phyloP scores from a whole-genome alignment of 2,797 vertebrate species.

The Anniella stebbinsi region DNA sequence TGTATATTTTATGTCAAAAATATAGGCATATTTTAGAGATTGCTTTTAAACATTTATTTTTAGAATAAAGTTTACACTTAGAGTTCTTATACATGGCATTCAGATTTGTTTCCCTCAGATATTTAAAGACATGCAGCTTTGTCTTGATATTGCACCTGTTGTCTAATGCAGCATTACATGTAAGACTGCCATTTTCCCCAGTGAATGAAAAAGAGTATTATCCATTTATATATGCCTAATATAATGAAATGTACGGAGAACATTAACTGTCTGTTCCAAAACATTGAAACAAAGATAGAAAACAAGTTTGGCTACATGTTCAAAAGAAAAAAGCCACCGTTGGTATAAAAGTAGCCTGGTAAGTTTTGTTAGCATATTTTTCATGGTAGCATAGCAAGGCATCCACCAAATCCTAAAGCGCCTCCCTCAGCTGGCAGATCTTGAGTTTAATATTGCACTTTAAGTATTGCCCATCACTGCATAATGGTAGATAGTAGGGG shows the following conservation, averaged over 20 bases:
- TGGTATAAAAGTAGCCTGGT: neutral
- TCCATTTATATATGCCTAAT: neutral
- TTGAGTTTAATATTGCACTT: neutral
- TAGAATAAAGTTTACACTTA: slow-evolving; percentile 9
- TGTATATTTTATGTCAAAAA: neutral
- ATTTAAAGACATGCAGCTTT: neutral
- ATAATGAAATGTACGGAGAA: neutral
- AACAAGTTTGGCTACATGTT: neutral
- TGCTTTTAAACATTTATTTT: neutral
- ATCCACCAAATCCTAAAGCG: neutral
- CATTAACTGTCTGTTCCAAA: neutral
- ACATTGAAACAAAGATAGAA: neutral
- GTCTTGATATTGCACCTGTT: slow-evolving; percentile 7
- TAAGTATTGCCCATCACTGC: slow-evolving; percentile 18
- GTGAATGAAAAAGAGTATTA: neutral
- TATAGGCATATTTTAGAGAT: neutral
- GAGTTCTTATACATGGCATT: neutral
- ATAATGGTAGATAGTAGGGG: slow-evolving; percentile 39
- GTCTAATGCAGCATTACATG: neutral
- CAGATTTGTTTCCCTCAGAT: neutral
- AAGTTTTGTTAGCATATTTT: neutral
- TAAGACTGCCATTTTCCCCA: neutral
- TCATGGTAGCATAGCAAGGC: neutral
- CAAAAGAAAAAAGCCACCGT: neutral
- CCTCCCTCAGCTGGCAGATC: neutral